These are phyloP conservation scores for Sphinx pinastri DNA, from an alignment of 2,888 invertebrate species.

Conservation along the genomic window DNA sequence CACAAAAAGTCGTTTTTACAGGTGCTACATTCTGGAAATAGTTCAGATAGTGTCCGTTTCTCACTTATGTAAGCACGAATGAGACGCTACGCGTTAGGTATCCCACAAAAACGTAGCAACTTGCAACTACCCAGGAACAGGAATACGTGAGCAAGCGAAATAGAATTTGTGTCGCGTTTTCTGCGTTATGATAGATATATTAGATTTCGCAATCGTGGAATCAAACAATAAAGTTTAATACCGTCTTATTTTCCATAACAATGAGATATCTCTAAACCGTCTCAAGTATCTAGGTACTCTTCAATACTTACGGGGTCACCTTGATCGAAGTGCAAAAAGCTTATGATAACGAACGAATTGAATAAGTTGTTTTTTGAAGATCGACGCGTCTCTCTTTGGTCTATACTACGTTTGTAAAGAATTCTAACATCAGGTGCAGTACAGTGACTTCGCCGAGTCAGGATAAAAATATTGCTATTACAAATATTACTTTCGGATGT, in stretches of 20 bases:
- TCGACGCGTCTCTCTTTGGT: too few species aligned
- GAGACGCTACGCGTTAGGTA: background rate
- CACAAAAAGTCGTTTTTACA: background rate
- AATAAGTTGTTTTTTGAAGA: too few species aligned
- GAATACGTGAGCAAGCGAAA: background rate
- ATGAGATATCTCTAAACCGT: background rate
- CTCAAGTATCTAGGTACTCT: too few species aligned
- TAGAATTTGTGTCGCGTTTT: slow-evolving; percentile 9
- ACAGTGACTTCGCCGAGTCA: background rate
- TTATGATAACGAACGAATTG: too few species aligned
- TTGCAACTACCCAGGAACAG: background rate
- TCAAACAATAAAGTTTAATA: background rate
- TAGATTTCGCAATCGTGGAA: background rate
- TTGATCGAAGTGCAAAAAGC: too few species aligned
- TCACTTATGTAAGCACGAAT: background rate
- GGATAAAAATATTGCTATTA: background rate
- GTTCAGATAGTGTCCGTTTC: background rate
- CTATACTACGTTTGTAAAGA: too few species aligned
- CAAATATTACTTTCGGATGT: background rate
- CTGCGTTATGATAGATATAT: slow-evolving; percentile 14
- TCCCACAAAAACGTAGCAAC: background rate
- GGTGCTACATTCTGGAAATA: background rate
- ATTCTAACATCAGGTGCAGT: too few species aligned
- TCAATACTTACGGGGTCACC: too few species aligned
- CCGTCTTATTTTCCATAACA: background rate